Conservation (phyloP, 2,113 vertebrate genomes). For the Ariopsis seemanni region DNA sequence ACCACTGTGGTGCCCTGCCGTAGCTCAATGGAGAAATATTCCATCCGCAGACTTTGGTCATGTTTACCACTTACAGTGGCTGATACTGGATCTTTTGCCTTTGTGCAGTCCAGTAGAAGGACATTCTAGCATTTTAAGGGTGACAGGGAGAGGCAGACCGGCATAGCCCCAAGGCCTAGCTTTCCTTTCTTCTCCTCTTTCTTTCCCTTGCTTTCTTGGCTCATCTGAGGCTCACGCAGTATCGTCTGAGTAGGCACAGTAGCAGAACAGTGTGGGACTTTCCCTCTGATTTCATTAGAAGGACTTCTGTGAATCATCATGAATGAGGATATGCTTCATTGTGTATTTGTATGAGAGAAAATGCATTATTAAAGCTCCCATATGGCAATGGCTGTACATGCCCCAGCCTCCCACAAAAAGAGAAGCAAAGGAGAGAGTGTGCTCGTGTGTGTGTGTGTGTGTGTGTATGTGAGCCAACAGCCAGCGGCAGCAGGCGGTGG, state of each 20-base stretch:
- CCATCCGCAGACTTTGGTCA: background rate
- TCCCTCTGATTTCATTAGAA: slow-evolving; percentile 70
- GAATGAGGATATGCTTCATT: slow-evolving; percentile 41
- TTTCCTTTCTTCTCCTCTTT: slow-evolving; percentile 41
- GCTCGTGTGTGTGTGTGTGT: slow-evolving; percentile 24
- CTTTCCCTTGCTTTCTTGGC: slow-evolving; percentile 34
- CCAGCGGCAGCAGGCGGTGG: slow-evolving; percentile 31
- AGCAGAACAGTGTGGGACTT: slow-evolving; percentile 55
- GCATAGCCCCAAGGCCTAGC: slow-evolving; percentile 34
- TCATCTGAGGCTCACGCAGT: slow-evolving; percentile 31
- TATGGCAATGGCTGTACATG: slow-evolving; percentile 63
- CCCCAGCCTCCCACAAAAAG: slow-evolving; percentile 59
- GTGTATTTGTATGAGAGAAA: slow-evolving; percentile 32
- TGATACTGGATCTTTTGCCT: slow-evolving; percentile 34
- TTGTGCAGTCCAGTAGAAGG: slow-evolving; percentile 37
- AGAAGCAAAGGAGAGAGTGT: slow-evolving; percentile 41
- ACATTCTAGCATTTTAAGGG: slow-evolving; percentile 38
- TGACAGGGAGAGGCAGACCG: slow-evolving; percentile 31
- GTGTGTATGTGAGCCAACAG: slow-evolving; percentile 33
- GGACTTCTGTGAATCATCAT: slow-evolving; percentile 60
- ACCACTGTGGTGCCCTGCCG: background rate
- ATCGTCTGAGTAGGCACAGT: slow-evolving; percentile 35
- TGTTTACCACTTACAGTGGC: slow-evolving; percentile 33
- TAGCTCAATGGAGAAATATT: background rate
- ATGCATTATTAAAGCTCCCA: slow-evolving; percentile 62